Percentiles rank a stretch among this genome's conserved stretches.
Conservation (phyloP, 1,140 invertebrate genomes). For the Drosophila baimaii region DNA sequence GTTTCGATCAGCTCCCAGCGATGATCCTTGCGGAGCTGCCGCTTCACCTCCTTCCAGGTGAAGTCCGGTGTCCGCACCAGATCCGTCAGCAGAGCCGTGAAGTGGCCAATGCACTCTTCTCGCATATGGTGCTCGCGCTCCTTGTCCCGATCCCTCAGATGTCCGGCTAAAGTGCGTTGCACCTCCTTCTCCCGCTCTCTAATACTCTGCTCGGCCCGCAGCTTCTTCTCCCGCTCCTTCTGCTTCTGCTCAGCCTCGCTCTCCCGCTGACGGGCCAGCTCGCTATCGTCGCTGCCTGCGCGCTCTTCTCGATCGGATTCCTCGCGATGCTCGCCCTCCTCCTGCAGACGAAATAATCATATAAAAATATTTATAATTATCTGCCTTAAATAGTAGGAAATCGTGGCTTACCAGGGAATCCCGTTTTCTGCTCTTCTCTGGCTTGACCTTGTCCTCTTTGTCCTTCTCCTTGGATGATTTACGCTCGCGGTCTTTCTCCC, state of each 20-base stretch:
- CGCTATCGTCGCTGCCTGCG: slow-evolving; percentile 75
- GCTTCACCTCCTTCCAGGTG: slow-evolving; percentile 97
- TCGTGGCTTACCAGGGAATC: slow-evolving; percentile 61
- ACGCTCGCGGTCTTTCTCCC: slow-evolving; percentile 57
- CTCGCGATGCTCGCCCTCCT: slow-evolving; percentile 82
- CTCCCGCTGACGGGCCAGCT: slow-evolving; percentile 85
- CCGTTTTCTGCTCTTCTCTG: slow-evolving; percentile 58
- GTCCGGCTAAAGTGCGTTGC: slow-evolving; percentile 94
- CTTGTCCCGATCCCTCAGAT: slow-evolving; percentile 97
- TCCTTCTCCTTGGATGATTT: slow-evolving; percentile 69
- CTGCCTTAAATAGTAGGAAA: too few species aligned
- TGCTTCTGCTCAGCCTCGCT: slow-evolving; percentile 89
- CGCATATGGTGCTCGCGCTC: slow-evolving; percentile 98
- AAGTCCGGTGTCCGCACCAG: slow-evolving; percentile 96
- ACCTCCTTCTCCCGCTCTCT: slow-evolving; percentile 96
- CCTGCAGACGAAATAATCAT: slow-evolving; percentile 29
- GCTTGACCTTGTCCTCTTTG: slow-evolving; percentile 65
- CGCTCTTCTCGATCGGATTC: slow-evolving; percentile 69
- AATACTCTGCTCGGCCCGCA: slow-evolving; percentile 94
- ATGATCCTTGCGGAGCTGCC: slow-evolving; percentile 96
- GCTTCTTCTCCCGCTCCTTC: slow-evolving; percentile 90
- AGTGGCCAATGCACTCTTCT: slow-evolving; percentile 97
- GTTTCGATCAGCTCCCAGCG: slow-evolving; percentile 95
- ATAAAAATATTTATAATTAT: background rate
- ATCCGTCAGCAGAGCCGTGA: slow-evolving; percentile 97